Base-by-base conservation (phyloP, 1,140 invertebrate species). In the Trypoxylus dichotomus region DNA sequence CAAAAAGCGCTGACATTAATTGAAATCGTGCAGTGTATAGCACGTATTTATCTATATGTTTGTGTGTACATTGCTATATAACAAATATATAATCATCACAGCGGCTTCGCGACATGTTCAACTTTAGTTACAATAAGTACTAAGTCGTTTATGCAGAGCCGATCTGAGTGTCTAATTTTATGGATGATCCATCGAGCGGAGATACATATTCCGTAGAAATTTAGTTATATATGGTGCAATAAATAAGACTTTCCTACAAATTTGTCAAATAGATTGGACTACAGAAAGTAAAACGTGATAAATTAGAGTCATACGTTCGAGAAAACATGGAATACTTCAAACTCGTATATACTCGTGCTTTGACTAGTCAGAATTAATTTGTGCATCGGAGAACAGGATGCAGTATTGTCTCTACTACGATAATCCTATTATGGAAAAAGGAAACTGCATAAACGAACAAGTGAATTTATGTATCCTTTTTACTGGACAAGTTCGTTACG, bases 361-460 rank as follows among this genome's bases (percentile, higher is more conserved):
- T 63, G 21, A 19, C 58, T 63, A 63, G 58, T 63, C 11, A 19
- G 58, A 63, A 63, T 63, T 63, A 63, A 63, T 63, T 63, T 63
- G 58, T 19, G 58, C 19, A 27, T 27, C 25, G 19, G 58, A 7
- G 2, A 63, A n/a, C n/a, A 13, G 2, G 10, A 8, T 63, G 58
- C 58, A 10, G 58, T 19, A 63, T 63, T 63, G 21, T 24, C 21
- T 63, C 7, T 24, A 2, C 19, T 63, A 24, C 58, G 21, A 63
- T 24, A 63, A 63, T 24, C 15, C 58, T 24, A 54, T 54, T 54
- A 54, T 54, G 19, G 13, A n/a, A 21, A 54, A 54, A 15, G 47
- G 2, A 54, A 54, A n/a, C 13, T 2, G 19, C 19, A n/a, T 54
- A 54, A n/a, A 54, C 47, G 11, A 54, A 13, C 47, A 54, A 21